phyloP scores from a whole-genome alignment of 2,113 vertebrate species.

The Sterna hirundo region DNA sequence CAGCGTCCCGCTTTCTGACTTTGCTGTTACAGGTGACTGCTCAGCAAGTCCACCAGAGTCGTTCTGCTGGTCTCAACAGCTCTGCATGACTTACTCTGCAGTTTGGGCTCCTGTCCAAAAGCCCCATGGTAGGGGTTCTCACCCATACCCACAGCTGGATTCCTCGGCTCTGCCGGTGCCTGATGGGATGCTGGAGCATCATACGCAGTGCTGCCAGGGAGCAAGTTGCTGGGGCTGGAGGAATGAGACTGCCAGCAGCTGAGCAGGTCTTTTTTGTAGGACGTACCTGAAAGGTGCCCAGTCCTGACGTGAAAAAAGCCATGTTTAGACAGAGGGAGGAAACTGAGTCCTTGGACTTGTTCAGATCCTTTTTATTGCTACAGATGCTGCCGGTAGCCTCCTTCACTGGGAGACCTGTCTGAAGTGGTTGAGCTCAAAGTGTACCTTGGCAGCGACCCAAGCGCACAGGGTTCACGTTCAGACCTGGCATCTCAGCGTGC shows the following conservation, averaged over 20 bases:
- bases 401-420: background rate
- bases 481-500: background rate
- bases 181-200: background rate
- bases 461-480: background rate
- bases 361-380: background rate
- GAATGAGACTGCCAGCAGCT: background rate
- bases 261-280: accelerated
- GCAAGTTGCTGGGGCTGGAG: background rate
- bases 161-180: background rate
- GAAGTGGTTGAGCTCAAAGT: background rate
- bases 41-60: background rate
- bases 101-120: background rate
- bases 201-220: background rate
- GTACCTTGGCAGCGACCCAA: background rate
- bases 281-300: background rate
- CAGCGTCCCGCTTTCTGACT: background rate
- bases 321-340: background rate
- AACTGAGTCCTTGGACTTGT: background rate
- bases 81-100: accelerated
- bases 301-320: background rate
- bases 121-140: accelerated
- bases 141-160: background rate
- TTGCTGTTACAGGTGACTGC: background rate
- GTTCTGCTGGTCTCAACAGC: background rate
- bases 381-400: accelerated